Evolutionary conservation across 2,888 invertebrate genomes (phyloP).

Genomic region (Hecatera dysodea): DNA sequence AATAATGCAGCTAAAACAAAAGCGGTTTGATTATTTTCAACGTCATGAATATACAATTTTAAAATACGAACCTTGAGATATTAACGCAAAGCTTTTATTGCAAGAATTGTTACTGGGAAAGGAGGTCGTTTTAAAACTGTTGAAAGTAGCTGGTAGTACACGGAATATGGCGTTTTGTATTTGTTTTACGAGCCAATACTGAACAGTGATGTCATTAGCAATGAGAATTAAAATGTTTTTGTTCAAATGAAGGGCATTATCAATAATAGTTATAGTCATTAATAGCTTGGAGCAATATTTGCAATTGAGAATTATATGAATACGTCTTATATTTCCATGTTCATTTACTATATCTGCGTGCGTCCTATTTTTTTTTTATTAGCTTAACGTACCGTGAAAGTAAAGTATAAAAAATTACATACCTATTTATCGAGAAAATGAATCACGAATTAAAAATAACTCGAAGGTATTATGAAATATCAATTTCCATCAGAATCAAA

Average conservation of each 20-base stretch:
- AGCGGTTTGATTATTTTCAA: slow-evolving; percentile 60
- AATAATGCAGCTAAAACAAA: slow-evolving; percentile 62
- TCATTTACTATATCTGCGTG: not conserved
- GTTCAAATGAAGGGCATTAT: not conserved
- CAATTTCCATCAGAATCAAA: slow-evolving; percentile 43
- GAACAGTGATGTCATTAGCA: slow-evolving; percentile 18
- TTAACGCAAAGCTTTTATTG: slow-evolving; percentile 57
- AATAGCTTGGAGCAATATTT: not conserved
- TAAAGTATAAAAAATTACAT: not conserved
- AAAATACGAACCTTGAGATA: slow-evolving; percentile 58
- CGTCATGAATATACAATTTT: slow-evolving; percentile 61
- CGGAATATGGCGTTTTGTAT: slow-evolving; percentile 8
- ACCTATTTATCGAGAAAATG: slow-evolving; percentile 6
- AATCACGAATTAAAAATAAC: slow-evolving; percentile 22
- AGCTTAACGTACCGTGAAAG: not conserved
- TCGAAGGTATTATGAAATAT: slow-evolving; percentile 43
- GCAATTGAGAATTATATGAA: not conserved
- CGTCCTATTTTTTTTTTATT: not conserved
- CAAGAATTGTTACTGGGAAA: slow-evolving; percentile 56
- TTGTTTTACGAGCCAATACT: slow-evolving; percentile 34
- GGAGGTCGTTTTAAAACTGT: slow-evolving; percentile 47
- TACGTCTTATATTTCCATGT: not conserved
- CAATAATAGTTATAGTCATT: not conserved
- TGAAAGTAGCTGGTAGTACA: slow-evolving; percentile 35
- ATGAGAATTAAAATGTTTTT: slow-evolving; percentile 21